These are phyloP conservation scores for Leucophora obtusa DNA, from an alignment of 2,888 invertebrate genomes.

Conservation along the genomic window DNA sequence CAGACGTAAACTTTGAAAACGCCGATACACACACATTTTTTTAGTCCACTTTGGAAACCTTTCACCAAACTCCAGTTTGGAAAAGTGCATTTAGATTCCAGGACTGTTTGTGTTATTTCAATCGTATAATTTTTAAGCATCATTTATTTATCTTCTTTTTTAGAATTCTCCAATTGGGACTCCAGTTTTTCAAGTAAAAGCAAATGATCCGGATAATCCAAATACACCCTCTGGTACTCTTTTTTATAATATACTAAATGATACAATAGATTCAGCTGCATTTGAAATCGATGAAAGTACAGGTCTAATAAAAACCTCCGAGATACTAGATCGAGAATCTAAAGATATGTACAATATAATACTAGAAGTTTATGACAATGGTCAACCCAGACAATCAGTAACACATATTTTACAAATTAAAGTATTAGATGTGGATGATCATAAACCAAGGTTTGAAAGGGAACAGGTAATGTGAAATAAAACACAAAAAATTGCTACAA, in stretches of 20 bases:
- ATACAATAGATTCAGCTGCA: conserved; percentile 82
- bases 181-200: conserved; percentile 87
- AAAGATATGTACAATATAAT: conserved; percentile 87
- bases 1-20: too few species aligned
- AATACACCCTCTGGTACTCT: conserved; percentile 87
- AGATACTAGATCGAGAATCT: conserved; percentile 86
- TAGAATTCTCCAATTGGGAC: conserved; percentile 87
- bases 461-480: conserved; percentile 80
- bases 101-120: too few species aligned
- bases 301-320: conserved; percentile 86
- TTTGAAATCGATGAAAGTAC: conserved; percentile 84
- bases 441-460: conserved; percentile 85
- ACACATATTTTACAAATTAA: conserved; percentile 85
- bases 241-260: conserved; percentile 85
- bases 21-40: too few species aligned
- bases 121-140: neutral
- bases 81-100: too few species aligned
- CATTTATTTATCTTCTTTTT: conserved; percentile 50
- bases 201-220: conserved; percentile 88
- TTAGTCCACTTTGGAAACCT: too few species aligned
- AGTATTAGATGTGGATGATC: conserved; percentile 88
- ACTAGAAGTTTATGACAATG: conserved; percentile 87
- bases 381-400: conserved; percentile 87
- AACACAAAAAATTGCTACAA: neutral
- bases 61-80: too few species aligned